Evolutionary conservation across 2,888 invertebrate genomes (phyloP).

Genomic region (Ornithoptera alexandrae): DNA sequence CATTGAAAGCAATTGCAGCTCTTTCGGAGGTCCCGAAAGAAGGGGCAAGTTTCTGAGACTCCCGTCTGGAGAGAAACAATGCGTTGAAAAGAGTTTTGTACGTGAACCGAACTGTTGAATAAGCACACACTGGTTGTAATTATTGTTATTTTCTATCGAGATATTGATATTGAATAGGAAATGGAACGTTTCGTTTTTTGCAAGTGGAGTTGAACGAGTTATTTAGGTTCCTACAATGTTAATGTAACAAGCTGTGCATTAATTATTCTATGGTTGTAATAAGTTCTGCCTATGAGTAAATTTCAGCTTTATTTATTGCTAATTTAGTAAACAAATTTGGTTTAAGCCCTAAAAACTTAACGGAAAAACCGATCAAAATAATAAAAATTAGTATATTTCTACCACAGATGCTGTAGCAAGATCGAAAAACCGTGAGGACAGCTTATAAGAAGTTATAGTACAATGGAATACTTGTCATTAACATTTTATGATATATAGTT

Average conservation of each 20-base stretch:
- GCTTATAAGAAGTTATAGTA: no score
- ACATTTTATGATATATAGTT: no score
- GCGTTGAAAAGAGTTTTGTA: conserved; percentile 66
- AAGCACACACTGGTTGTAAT: conserved; percentile 40
- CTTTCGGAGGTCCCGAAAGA: conserved; percentile 53
- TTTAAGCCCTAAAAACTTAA: no score
- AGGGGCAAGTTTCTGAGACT: conserved; percentile 58
- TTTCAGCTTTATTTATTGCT: no score
- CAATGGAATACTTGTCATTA: no score
- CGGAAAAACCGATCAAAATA: no score
- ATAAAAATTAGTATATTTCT: no score
- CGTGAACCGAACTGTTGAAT: conserved; percentile 49
- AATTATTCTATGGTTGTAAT: conserved; percentile 1
- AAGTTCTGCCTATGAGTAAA: background rate
- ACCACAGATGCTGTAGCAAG: no score
- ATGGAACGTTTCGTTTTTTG: conserved; percentile 37
- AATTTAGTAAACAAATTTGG: no score
- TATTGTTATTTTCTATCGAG: conserved; percentile 45
- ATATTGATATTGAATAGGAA: conserved; percentile 40
- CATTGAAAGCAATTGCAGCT: conserved; percentile 73
- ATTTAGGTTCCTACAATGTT: conserved; percentile 11
- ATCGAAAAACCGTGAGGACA: no score
- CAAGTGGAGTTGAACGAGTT: conserved; percentile 25
- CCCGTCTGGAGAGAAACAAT: conserved; percentile 66
- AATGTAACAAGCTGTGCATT: conserved; percentile 22